phyloP scores from a whole-genome alignment of 2,888 invertebrate species.

The Pasiphila rectangulata region DNA sequence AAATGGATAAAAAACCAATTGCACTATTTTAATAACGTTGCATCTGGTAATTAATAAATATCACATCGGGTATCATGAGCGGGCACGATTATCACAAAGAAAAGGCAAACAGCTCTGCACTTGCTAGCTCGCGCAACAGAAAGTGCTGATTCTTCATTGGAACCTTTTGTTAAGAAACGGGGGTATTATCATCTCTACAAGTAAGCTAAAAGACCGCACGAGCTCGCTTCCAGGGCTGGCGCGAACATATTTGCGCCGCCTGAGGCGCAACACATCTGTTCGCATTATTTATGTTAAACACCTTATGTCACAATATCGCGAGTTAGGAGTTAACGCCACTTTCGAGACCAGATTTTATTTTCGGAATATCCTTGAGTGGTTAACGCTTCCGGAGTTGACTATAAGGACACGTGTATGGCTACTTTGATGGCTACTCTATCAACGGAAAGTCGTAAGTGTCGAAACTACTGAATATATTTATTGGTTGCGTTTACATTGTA shows the following conservation, averaged over 20 bases:
- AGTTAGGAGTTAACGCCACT: slow-evolving; percentile 67
- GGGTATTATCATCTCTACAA: slow-evolving; percentile 52
- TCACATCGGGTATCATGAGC: background rate
- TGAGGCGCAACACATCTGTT: slow-evolving; percentile 76
- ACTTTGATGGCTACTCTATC: too few relatives aligned
- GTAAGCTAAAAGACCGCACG: slow-evolving; percentile 46
- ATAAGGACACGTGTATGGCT: background rate
- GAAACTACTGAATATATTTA: too few relatives aligned
- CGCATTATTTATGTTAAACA: slow-evolving; percentile 81
- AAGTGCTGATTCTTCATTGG: too few relatives aligned
- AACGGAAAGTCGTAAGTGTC: too few relatives aligned
- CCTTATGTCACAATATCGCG: slow-evolving; percentile 80
- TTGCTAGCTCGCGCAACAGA: too few relatives aligned
- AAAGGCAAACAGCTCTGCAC: too few relatives aligned
- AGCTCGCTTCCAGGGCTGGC: slow-evolving; percentile 48
- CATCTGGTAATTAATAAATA: background rate
- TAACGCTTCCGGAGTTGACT: slow-evolving; percentile 10
- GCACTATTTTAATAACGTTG: background rate
- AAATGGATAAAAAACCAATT: too few relatives aligned
- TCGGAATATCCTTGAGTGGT: slow-evolving; percentile 33
- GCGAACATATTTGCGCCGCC: slow-evolving; percentile 74
- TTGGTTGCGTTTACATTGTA: too few relatives aligned
- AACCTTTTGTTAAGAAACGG: background rate
- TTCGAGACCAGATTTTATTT: slow-evolving; percentile 61
- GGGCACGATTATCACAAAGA: too few relatives aligned